phyloP scores from a whole-genome alignment of 2,888 invertebrate genomes.

The Yponomeuta plumbellus region DNA sequence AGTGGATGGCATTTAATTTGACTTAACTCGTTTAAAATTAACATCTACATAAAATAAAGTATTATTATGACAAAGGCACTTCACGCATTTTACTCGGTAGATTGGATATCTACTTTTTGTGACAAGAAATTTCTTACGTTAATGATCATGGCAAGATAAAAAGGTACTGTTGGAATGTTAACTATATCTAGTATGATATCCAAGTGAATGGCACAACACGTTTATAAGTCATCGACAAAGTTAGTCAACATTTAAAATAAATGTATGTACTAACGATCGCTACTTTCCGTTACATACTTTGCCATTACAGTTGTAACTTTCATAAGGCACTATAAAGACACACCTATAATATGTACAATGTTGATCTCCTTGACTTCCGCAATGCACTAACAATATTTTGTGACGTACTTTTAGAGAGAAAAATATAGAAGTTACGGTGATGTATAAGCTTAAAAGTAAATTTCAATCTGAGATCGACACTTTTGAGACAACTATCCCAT shows the following conservation, averaged over 20 bases:
- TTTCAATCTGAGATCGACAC: slow-evolving; percentile 76
- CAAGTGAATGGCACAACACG: slow-evolving; percentile 71
- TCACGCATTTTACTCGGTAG: slow-evolving; percentile 58
- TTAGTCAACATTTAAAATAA: slow-evolving; percentile 29
- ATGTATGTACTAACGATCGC: background rate
- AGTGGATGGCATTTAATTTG: slow-evolving; percentile 76
- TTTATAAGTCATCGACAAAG: slow-evolving; percentile 54
- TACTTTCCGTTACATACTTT: slow-evolving; percentile 25
- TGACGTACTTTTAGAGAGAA: slow-evolving; percentile 53
- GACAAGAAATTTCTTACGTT: slow-evolving; percentile 72
- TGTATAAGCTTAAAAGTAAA: slow-evolving; percentile 70
- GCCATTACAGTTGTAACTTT: slow-evolving; percentile 55
- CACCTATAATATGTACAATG: slow-evolving; percentile 52
- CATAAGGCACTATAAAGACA: slow-evolving; percentile 57
- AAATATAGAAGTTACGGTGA: slow-evolving; percentile 42
- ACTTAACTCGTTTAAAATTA: slow-evolving; percentile 71
- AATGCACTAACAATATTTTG: slow-evolving; percentile 45
- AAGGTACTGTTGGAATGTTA: slow-evolving; percentile 74
- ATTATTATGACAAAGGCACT: slow-evolving; percentile 71
- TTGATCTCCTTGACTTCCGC: slow-evolving; percentile 40
- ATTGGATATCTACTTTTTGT: slow-evolving; percentile 55
- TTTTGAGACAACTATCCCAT: slow-evolving; percentile 65
- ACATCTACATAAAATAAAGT: slow-evolving; percentile 49
- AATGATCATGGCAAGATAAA: slow-evolving; percentile 75
- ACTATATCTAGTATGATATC: slow-evolving; percentile 68